phyloP scores from a whole-genome alignment of 2,113 vertebrate species.

The Probosciger aterrimus region DNA sequence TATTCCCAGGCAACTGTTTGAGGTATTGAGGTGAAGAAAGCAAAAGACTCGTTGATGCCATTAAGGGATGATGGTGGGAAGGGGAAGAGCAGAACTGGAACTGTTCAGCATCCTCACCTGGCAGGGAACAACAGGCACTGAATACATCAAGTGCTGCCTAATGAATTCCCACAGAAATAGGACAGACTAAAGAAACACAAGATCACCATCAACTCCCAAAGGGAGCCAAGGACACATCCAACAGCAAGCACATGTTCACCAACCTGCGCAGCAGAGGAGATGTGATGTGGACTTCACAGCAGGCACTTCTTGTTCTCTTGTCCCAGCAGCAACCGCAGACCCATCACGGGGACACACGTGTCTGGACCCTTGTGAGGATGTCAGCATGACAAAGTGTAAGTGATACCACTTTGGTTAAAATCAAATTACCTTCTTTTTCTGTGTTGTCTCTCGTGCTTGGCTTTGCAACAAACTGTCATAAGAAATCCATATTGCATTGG shows the following conservation, averaged over 20 bases:
- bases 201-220: neutral
- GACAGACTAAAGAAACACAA: neutral
- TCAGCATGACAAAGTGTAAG: neutral
- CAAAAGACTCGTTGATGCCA: neutral
- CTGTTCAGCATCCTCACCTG: neutral
- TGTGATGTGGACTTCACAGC: neutral
- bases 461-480: fast-evolving
- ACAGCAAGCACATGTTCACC: neutral
- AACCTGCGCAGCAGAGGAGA: neutral
- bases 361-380: neutral
- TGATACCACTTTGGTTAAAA: neutral
- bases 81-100: neutral
- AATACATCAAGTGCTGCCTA: neutral
- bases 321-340: neutral
- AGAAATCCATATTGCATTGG: neutral
- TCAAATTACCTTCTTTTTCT: neutral
- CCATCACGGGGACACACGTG: fast-evolving
- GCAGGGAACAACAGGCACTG: neutral
- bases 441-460: neutral
- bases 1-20: neutral
- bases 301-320: neutral
- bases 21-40: neutral
- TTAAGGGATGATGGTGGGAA: neutral
- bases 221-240: neutral
- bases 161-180: neutral